These are phyloP conservation scores for Cecropterus lyciades DNA, from an alignment of 1,140 invertebrate species.

Conservation along the genomic window DNA sequence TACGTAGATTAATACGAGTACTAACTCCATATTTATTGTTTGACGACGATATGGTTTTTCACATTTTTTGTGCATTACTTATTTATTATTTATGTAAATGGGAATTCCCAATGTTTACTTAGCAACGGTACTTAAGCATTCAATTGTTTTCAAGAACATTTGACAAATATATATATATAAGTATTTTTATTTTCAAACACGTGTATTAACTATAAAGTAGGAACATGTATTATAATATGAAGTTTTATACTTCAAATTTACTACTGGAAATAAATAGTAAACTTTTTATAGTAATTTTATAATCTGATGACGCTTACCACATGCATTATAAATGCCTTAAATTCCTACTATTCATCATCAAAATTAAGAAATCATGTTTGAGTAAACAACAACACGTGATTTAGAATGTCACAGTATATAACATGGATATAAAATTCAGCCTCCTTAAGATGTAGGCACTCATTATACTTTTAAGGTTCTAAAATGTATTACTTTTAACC, in stretches of 20 bases:
- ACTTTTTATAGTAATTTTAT: too few relatives aligned
- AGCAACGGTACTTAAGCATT: constrained; percentile 22
- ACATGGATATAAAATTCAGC: constrained; percentile 4
- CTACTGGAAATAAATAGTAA: too few relatives aligned
- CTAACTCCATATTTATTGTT: constrained; percentile 16
- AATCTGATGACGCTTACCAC: too few relatives aligned
- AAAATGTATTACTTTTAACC: constrained; percentile 43
- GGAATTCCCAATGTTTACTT: constrained; percentile 16
- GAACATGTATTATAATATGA: too few relatives aligned
- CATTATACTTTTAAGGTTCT: constrained; percentile 16
- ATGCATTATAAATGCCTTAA: too few relatives aligned
- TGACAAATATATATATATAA: too few relatives aligned
- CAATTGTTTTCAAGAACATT: constrained; percentile 15
- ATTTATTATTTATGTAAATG: constrained; percentile 9
- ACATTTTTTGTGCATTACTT: constrained; percentile 14
- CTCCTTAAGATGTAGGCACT: background rate
- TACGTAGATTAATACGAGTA: background rate
- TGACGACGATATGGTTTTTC: constrained; percentile 9
- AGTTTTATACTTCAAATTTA: too few relatives aligned
- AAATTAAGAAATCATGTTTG: too few relatives aligned
- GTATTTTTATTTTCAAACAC: too few relatives aligned
- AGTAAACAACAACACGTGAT: constrained; percentile 7
- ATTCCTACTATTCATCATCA: too few relatives aligned
- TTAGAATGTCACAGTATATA: background rate
- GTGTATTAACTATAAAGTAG: too few relatives aligned